Conservation (phyloP, 2,797 vertebrate species). For the Balearica regulorum region DNA sequence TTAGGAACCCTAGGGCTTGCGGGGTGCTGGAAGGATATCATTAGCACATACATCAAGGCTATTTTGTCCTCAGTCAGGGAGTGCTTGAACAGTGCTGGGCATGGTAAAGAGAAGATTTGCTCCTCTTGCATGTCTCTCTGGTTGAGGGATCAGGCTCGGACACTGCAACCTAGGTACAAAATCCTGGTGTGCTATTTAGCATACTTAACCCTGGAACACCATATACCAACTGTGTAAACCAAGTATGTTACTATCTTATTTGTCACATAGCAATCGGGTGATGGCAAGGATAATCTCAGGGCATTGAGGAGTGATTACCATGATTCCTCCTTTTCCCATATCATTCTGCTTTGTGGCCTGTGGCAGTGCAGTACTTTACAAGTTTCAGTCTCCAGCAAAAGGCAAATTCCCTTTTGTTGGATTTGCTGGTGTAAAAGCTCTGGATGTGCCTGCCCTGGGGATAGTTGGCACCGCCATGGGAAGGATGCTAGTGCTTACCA, state of each 20-base stretch:
- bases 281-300: background rate
- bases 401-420: background rate
- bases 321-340: background rate
- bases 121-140: background rate
- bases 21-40: background rate
- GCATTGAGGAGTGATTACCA: background rate
- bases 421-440: background rate
- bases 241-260: background rate
- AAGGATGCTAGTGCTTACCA: background rate
- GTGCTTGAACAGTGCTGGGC: background rate
- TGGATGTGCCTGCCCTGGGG: background rate
- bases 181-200: background rate
- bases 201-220: background rate
- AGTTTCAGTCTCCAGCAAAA: background rate
- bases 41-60: accelerated
- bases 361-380: background rate
- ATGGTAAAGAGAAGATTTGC: background rate
- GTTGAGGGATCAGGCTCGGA: background rate
- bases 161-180: background rate
- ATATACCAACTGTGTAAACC: background rate
- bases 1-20: background rate
- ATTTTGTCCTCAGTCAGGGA: background rate
- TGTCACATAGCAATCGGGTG: accelerated
- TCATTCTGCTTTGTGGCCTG: background rate
- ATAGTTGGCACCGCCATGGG: background rate